A percentile compares a stretch with the other conserved stretches of the same genome.
phyloP scores from a whole-genome alignment of 2,888 invertebrate genomes.

The Drosophila anomelani region DNA sequence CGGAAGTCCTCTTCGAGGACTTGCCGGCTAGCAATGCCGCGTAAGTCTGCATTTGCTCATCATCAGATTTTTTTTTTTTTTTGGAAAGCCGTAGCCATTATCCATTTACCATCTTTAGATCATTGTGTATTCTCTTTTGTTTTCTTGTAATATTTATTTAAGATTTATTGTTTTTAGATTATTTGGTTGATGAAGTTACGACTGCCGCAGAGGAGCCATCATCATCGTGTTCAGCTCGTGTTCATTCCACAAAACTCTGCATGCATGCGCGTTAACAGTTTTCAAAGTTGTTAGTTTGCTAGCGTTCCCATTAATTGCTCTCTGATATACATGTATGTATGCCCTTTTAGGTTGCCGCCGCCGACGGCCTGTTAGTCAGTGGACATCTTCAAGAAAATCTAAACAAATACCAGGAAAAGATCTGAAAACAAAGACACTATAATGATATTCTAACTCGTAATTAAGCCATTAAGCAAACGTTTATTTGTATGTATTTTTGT shows the following conservation, averaged over 20 bases:
- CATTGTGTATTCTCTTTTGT: constrained; percentile 7
- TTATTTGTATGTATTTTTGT: constrained; percentile 68
- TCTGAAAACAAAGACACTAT: constrained; percentile 58
- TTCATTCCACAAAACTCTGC: constrained; percentile 49
- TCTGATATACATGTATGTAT: constrained; percentile 19
- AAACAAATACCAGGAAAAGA: constrained; percentile 17
- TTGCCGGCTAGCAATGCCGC: constrained; percentile 80
- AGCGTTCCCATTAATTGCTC: constrained; percentile 8
- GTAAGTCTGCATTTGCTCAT: constrained; percentile 74
- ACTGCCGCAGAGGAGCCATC: constrained; percentile 35
- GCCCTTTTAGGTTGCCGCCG: constrained; percentile 79
- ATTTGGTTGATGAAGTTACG: constrained; percentile 66
- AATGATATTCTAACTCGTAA: constrained; percentile 61
- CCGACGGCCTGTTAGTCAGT: constrained; percentile 82
- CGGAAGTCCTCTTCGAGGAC: constrained; percentile 83
- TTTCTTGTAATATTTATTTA: constrained; percentile 40
- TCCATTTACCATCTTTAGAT: constrained; percentile 3
- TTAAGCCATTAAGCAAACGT: constrained; percentile 50
- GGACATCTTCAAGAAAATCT: constrained; percentile 15
- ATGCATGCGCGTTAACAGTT: constrained; percentile 44
- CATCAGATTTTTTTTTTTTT: background rate
- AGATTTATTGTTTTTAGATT: constrained; percentile 61
- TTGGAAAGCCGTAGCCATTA: background rate
- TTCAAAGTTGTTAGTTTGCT: constrained; percentile 29
- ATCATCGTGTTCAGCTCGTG: constrained; percentile 39